Base-by-base conservation (phyloP, 1,140 invertebrate genomes). In the Platyura marginata region DNA sequence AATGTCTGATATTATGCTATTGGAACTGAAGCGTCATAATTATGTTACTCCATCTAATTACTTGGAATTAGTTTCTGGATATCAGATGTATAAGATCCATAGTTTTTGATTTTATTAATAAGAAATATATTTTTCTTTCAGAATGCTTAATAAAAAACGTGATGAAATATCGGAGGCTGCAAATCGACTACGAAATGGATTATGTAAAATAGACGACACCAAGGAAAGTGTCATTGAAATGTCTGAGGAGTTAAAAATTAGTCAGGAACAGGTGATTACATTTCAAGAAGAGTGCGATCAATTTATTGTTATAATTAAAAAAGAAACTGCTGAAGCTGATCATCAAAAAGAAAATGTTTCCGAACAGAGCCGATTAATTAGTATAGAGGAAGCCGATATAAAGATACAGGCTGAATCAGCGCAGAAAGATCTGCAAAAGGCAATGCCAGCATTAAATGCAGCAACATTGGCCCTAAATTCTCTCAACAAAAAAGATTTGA, bases 41-140 rank as follows among this genome's bases (percentile, higher is more conserved):
- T 88, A 89, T 57, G 83, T 88, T 21, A 89, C 84, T 1, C 82
- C 84, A 1, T 79, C 76, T 13, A 87, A 87, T 63, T 90, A 84
- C 54, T 64, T 89, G 21, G 81, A 88, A 53, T 68, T 89, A 2
- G 82, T 87, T 9, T 65, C 73, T 1, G 79, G 82, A 41, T 89
- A 87, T 52, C 86, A 87, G 62, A 68, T 69, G 76, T 86, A 62
- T 22, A 10, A 36, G 6, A 29, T 29, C 25, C 25, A 29, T 29
- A 29, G n/a, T n/a, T n/a, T n/a, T n/a, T n/a, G n/a, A n/a, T n/a
- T n/a, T n/a, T n/a, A n/a, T n/a, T n/a, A n/a, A n/a, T n/a, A n/a
- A n/a, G n/a, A n/a, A n/a, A n/a, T n/a, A n/a, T n/a, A 29, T 29
- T 29, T 13, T 29, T 29, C 25, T 29, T 29, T 16, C 52, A 86